phyloP scores from a whole-genome alignment of 2,888 invertebrate species.

The Priocnemis perturbator region DNA sequence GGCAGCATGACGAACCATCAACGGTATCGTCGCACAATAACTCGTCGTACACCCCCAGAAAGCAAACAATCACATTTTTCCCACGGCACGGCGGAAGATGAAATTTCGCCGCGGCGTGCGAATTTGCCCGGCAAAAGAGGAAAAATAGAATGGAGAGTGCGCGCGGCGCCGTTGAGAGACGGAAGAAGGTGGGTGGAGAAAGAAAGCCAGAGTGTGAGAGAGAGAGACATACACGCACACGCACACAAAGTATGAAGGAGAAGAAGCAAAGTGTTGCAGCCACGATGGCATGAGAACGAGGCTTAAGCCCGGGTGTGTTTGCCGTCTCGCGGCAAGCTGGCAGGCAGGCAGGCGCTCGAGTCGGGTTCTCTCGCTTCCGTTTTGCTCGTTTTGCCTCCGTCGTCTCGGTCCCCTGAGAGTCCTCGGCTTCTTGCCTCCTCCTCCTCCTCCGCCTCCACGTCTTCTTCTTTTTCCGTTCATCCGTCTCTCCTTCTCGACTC shows the following conservation, averaged over 20 bases:
- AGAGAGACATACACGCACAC: too few species aligned
- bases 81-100: too few species aligned
- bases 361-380: constrained; percentile 34
- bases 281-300: constrained; percentile 36
- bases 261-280: constrained; percentile 22
- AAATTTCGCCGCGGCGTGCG: too few species aligned
- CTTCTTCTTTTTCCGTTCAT: constrained; percentile 18
- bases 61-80: too few species aligned
- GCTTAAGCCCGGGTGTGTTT: constrained; percentile 42
- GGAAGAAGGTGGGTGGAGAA: constrained; percentile 15
- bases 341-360: constrained; percentile 32
- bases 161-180: too few species aligned
- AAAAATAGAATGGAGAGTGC: too few species aligned
- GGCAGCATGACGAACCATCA: too few species aligned
- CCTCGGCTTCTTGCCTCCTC: constrained; percentile 36
- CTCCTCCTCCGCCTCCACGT: constrained; percentile 16
- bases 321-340: constrained; percentile 45
- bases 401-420: constrained; percentile 33
- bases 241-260: constrained; percentile 2
- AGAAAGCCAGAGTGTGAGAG: constrained; percentile 18
- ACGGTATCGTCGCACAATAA: too few species aligned
- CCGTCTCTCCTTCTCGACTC: constrained; percentile 31
- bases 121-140: too few species aligned
- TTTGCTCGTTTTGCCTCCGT: constrained; percentile 44
- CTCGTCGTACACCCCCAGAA: too few species aligned